Evolutionary conservation across 2,888 invertebrate genomes (phyloP).

Genomic region (Ophraella communa): DNA sequence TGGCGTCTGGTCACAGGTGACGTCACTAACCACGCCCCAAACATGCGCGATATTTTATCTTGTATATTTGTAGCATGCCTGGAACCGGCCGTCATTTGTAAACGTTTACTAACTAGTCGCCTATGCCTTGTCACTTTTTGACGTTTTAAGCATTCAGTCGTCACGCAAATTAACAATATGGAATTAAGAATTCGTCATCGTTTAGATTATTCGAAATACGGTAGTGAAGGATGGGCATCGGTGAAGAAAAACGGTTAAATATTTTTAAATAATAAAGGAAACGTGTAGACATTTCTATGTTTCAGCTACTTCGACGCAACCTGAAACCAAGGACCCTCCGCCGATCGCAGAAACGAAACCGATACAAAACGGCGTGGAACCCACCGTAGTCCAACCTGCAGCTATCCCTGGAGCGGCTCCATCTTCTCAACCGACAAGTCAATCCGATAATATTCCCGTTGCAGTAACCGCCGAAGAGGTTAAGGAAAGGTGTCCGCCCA

Average conservation of each 20-base stretch:
- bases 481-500: slow-evolving; percentile 70
- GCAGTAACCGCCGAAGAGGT: slow-evolving; percentile 58
- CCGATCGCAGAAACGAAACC: slow-evolving; percentile 38
- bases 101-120: not conserved
- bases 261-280: not conserved
- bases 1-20: too few species aligned
- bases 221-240: slow-evolving; percentile 3
- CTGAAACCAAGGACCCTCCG: slow-evolving; percentile 40
- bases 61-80: too few species aligned
- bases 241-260: not conserved
- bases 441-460: slow-evolving; percentile 52
- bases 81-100: too few species aligned
- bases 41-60: too few species aligned
- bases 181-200: slow-evolving; percentile 27
- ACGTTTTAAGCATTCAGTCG: not conserved
- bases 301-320: slow-evolving; percentile 40
- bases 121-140: not conserved
- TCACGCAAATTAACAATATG: slow-evolving; percentile 8
- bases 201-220: slow-evolving; percentile 25
- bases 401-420: slow-evolving; percentile 57
- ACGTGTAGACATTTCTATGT: not conserved
- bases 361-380: slow-evolving; percentile 40
- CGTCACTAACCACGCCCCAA: too few species aligned
- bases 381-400: slow-evolving; percentile 49
- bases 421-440: slow-evolving; percentile 47